A percentile compares a stretch with the other conserved stretches of the same genome.
phyloP scores from a whole-genome alignment of 1,140 invertebrate genomes.

The Bactericera cockerelli region DNA sequence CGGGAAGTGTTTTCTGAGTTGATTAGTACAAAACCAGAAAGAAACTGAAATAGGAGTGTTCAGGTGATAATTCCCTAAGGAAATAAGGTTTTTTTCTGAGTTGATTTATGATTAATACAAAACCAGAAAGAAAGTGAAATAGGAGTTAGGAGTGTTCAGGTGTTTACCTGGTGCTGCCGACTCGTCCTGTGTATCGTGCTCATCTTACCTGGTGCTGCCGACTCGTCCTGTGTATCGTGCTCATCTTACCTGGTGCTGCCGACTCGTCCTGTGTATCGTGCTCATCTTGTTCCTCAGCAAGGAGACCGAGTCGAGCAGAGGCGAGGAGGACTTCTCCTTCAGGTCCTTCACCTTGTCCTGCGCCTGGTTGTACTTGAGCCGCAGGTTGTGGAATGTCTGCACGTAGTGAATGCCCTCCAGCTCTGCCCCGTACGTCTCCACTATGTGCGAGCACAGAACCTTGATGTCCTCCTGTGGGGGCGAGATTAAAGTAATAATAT shows the following conservation, averaged over 20 bases:
- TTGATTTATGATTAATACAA: too few species aligned
- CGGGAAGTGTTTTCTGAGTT: too few species aligned
- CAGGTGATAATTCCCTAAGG: too few species aligned
- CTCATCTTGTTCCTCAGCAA: neutral
- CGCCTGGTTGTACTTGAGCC: constrained; percentile 83
- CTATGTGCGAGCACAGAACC: constrained; percentile 81
- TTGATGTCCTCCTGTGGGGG: constrained; percentile 89
- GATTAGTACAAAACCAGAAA: too few species aligned
- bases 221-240: neutral
- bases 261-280: neutral
- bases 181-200: too few species aligned
- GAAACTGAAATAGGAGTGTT: too few species aligned
- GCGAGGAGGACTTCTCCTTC: constrained; percentile 53
- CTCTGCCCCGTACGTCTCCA: constrained; percentile 87
- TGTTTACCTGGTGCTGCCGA: too few species aligned
- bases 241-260: neutral
- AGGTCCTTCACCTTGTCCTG: constrained; percentile 72
- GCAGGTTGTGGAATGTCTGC: constrained; percentile 87
- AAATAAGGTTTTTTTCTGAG: too few species aligned
- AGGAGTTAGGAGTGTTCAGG: neutral
- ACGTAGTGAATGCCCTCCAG: constrained; percentile 91
- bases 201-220: neutral
- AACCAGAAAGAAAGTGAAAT: too few species aligned
- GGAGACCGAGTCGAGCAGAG: constrained; percentile 27
- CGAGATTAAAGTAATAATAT: too few species aligned